phyloP scores from a whole-genome alignment of 2,113 vertebrate genomes.

The Mormyrus lacerda region DNA sequence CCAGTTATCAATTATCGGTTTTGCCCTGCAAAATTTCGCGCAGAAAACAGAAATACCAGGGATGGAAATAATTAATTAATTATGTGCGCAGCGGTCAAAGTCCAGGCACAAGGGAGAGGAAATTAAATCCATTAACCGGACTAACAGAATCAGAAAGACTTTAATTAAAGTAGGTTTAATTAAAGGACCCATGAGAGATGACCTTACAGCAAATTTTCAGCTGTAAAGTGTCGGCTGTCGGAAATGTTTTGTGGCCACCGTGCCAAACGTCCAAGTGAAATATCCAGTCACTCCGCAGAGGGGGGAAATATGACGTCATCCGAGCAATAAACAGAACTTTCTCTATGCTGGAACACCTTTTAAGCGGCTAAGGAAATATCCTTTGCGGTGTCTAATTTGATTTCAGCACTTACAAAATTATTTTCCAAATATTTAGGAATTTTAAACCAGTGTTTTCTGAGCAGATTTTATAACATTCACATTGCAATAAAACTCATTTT shows the following conservation, averaged over 20 bases:
- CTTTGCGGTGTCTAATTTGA: not conserved
- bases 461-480: not conserved
- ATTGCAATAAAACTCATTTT: not conserved
- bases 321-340: not conserved
- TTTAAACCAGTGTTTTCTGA: not conserved
- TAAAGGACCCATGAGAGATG: slow-evolving; percentile 60
- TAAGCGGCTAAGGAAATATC: not conserved
- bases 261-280: not conserved
- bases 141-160: slow-evolving; percentile 80
- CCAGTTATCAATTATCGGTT: slow-evolving; percentile 40
- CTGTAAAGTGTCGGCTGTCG: not conserved
- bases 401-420: not conserved
- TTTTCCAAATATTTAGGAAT: not conserved
- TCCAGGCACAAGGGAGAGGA: slow-evolving; percentile 55
- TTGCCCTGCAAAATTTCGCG: slow-evolving; percentile 56
- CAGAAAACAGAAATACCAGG: slow-evolving; percentile 46
- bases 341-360: not conserved
- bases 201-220: not conserved
- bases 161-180: slow-evolving; percentile 98
- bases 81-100: slow-evolving; percentile 65
- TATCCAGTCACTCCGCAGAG: not conserved
- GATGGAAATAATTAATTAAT: slow-evolving; percentile 67
- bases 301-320: not conserved
- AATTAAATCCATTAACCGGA: slow-evolving; percentile 91
- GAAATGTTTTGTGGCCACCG: not conserved